These are phyloP conservation scores for Lochmaea capreae DNA, from an alignment of 2,888 invertebrate species.

Conservation along the genomic window DNA sequence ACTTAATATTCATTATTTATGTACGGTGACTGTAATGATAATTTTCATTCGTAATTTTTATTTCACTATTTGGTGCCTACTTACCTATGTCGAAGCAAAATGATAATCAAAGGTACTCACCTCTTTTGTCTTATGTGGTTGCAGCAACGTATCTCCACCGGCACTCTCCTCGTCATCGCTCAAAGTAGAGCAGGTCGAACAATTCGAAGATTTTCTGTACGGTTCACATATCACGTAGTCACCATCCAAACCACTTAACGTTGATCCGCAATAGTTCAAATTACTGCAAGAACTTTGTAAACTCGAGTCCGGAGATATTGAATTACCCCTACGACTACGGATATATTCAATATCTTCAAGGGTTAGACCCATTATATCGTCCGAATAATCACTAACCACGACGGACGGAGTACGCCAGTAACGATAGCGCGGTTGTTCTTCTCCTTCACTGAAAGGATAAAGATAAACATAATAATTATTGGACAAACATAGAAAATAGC, in stretches of 20 bases:
- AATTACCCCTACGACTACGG: conserved; percentile 64
- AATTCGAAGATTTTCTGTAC: conserved; percentile 77
- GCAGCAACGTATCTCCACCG: conserved; percentile 59
- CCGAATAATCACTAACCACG: conserved; percentile 88
- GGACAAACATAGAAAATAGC: not conserved
- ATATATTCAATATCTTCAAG: conserved; percentile 73
- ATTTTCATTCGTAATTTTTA: too few species aligned
- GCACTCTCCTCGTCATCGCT: conserved; percentile 78
- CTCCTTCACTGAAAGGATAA: conserved; percentile 56
- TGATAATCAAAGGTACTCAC: conserved; percentile 28
- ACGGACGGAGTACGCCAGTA: conserved; percentile 87
- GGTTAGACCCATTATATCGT: conserved; percentile 73
- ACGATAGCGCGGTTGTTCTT: conserved; percentile 65
- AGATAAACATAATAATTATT: not conserved
- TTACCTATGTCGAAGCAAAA: too few species aligned
- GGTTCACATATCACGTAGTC: conserved; percentile 70
- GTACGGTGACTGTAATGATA: too few species aligned
- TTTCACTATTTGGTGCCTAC: too few species aligned
- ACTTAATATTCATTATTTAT: too few species aligned
- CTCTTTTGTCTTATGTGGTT: conserved; percentile 43
- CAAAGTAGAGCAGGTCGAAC: conserved; percentile 80
- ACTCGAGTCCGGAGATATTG: conserved; percentile 69
- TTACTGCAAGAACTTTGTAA: conserved; percentile 72
- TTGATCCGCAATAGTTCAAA: conserved; percentile 70
- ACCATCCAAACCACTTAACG: conserved; percentile 69